Conservation (phyloP, 1,140 invertebrate species). For the Steinernema khuongi region DNA sequence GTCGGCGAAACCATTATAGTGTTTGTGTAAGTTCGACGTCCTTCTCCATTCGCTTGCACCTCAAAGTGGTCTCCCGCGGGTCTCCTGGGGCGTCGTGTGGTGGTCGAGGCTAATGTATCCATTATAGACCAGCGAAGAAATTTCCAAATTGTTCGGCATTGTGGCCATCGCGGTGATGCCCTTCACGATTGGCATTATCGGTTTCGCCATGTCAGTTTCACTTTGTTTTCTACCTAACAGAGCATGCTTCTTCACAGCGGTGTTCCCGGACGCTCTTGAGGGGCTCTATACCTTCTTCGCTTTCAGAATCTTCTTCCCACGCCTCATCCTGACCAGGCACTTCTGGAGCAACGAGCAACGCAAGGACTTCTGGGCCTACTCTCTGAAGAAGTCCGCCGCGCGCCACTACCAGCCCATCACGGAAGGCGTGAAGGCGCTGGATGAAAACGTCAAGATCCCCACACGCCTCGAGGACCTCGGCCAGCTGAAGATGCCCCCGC, state of each 20-base stretch:
- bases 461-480: neutral
- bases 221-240: constrained; percentile 22
- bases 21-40: constrained; percentile 34
- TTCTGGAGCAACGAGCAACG: constrained; percentile 45
- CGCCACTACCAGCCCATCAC: constrained; percentile 5
- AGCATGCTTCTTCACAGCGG: neutral
- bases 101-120: neutral
- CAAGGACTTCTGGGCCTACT: constrained; percentile 37
- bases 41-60: constrained; percentile 16
- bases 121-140: constrained; percentile 43
- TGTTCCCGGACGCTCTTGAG: constrained; percentile 14
- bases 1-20: constrained; percentile 29
- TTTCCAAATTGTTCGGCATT: constrained; percentile 42
- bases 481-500: constrained; percentile 3
- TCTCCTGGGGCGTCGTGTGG: constrained; percentile 19
- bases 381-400: neutral
- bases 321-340: constrained; percentile 43
- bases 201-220: constrained; percentile 42
- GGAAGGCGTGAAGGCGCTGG: constrained; percentile 17
- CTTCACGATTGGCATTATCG: constrained; percentile 38
- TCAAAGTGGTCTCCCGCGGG: neutral
- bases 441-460: neutral
- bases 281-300: neutral
- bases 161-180: constrained; percentile 38
- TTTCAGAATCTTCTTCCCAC: constrained; percentile 49